Conservation (phyloP, 2,797 vertebrate genomes). For the Hafferia zeledoni region DNA sequence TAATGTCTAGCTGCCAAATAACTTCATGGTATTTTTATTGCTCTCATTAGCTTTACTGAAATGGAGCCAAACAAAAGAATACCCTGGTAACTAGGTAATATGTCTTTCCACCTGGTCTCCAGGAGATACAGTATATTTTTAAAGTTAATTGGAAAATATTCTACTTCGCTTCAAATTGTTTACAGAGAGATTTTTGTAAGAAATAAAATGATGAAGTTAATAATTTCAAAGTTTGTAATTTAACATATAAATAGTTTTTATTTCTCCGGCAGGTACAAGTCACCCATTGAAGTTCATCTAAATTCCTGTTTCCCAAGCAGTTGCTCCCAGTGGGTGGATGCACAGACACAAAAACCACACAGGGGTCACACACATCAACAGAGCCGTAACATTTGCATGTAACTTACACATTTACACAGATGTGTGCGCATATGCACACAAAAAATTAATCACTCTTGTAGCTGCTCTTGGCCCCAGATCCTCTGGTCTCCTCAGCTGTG, state of each 20-base stretch:
- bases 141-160: neutral
- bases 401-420: neutral
- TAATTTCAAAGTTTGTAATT: neutral
- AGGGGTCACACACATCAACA: neutral
- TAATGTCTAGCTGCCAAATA: neutral
- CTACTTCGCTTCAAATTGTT: neutral
- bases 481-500: neutral
- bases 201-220: neutral
- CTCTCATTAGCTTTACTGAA: constrained; percentile 8
- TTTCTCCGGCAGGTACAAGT: neutral
- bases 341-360: rapidly evolving
- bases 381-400: rapidly evolving
- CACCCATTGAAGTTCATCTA: neutral
- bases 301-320: neutral
- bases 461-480: neutral
- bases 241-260: neutral
- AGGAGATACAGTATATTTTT: neutral
- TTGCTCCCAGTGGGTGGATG: neutral
- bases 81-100: neutral
- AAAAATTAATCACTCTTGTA: rapidly evolving
- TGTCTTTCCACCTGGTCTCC: neutral
- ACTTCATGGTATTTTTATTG: constrained; percentile 17
- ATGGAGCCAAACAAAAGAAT: neutral
- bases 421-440: neutral
- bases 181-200: neutral